Conservation (phyloP, 1,140 invertebrate genomes). For the Heliconius melpomene region DNA sequence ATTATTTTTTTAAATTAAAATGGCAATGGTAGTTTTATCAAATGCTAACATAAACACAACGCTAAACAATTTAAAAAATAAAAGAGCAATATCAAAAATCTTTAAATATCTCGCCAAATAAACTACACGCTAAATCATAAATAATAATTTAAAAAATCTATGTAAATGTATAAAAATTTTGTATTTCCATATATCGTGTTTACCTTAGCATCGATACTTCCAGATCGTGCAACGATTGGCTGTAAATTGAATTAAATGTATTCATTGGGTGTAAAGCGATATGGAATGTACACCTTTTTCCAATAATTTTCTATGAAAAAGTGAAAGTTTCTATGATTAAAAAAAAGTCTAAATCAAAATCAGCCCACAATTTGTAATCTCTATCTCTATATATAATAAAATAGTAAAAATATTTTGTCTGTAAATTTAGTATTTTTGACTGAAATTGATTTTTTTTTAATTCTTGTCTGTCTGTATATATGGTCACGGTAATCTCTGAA, state of each 20-base stretch:
- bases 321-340: too few relatives aligned
- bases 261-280: background rate
- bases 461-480: too few relatives aligned
- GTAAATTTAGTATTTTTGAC: too few relatives aligned
- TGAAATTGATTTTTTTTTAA: too few relatives aligned
- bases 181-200: slow-evolving; percentile 43
- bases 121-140: slow-evolving; percentile 33
- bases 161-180: slow-evolving; percentile 15
- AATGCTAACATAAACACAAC: slow-evolving; percentile 44
- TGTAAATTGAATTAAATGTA: slow-evolving; percentile 68
- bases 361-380: too few relatives aligned
- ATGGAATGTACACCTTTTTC: too few relatives aligned
- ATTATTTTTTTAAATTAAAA: slow-evolving; percentile 16
- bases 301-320: too few relatives aligned
- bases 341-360: too few relatives aligned
- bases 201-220: slow-evolving; percentile 86
- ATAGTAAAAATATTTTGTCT: too few relatives aligned
- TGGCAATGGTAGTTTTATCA: slow-evolving; percentile 33
- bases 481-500: too few relatives aligned
- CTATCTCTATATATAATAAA: too few relatives aligned
- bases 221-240: slow-evolving; percentile 83
- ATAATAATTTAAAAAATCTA: slow-evolving; percentile 27
- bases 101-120: slow-evolving; percentile 30
- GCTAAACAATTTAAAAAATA: slow-evolving; percentile 36
- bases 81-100: slow-evolving; percentile 32